These are phyloP conservation scores for Zonitis immaculata DNA, from an alignment of 2,888 invertebrate species.

Conservation along the genomic window DNA sequence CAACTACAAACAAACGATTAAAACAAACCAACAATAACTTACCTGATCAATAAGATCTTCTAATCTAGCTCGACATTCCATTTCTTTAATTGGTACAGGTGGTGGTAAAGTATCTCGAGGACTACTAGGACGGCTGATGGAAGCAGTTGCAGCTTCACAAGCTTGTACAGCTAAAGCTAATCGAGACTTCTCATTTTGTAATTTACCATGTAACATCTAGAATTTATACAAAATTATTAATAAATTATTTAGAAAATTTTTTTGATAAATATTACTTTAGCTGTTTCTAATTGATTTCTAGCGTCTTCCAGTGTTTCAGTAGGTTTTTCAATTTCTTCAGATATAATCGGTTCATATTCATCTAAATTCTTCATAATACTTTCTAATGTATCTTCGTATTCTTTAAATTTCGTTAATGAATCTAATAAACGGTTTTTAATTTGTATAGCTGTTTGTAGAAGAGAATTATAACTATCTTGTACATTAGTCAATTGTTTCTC, in stretches of 20 bases:
- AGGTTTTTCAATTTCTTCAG: conserved; percentile 67
- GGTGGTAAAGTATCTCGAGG: conserved; percentile 82
- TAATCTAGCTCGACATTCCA: conserved; percentile 76
- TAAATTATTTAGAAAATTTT: too few species aligned
- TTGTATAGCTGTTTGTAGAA: conserved; percentile 83
- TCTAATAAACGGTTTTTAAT: conserved; percentile 85
- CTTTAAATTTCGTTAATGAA: conserved; percentile 86
- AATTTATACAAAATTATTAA: conserved; percentile 19
- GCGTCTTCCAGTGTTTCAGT: conserved; percentile 71
- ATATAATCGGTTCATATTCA: conserved; percentile 71
- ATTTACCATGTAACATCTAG: conserved; percentile 70
- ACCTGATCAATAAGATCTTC: conserved; percentile 94
- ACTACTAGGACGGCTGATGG: conserved; percentile 84
- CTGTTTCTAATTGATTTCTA: conserved; percentile 66
- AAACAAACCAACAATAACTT: conserved; percentile 31
- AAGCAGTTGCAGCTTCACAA: conserved; percentile 89
- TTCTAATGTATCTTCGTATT: conserved; percentile 86
- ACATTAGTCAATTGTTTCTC: conserved; percentile 85
- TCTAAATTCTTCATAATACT: conserved; percentile 79
- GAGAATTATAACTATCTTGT: conserved; percentile 87
- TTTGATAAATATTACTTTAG: conserved; percentile 65
- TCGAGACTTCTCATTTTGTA: conserved; percentile 84
- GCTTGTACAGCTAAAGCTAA: conserved; percentile 85
- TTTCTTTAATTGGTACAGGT: conserved; percentile 78
- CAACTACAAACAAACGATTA: conserved; percentile 6